These are phyloP conservation scores for Sarcoramphus papa DNA, from an alignment of 2,797 vertebrate genomes.

Conservation along the genomic window DNA sequence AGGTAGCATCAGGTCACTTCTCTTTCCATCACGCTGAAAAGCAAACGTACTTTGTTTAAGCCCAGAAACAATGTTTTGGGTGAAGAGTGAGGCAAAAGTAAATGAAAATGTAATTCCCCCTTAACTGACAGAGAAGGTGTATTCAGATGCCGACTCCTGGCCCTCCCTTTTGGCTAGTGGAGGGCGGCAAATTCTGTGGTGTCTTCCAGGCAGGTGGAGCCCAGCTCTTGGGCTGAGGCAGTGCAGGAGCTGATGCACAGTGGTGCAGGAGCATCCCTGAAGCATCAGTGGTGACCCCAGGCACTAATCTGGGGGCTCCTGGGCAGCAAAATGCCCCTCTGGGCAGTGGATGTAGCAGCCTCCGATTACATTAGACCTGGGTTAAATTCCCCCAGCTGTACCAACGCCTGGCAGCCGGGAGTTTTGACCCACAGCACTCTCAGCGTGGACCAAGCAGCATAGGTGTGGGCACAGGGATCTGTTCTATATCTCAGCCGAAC, in stretches of 20 bases:
- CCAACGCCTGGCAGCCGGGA: fast-evolving
- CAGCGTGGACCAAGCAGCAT: fast-evolving
- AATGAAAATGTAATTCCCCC: background rate
- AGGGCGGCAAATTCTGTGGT: background rate
- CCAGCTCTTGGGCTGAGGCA: background rate
- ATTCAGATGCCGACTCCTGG: background rate
- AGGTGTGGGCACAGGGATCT: background rate
- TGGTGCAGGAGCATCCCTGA: background rate
- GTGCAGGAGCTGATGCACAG: background rate
- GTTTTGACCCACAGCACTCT: background rate
- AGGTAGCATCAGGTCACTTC: conserved; percentile 20
- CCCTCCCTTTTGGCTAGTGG: background rate
- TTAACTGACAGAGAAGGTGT: background rate
- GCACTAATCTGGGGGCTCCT: background rate
- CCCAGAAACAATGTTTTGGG: background rate
- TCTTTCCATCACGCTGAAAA: background rate
- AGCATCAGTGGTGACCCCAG: background rate
- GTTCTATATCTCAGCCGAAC: background rate
- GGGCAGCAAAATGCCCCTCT: background rate
- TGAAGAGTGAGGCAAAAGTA: background rate
- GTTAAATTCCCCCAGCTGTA: background rate
- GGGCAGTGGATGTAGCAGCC: background rate
- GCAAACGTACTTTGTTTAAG: background rate
- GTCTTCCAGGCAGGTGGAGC: background rate
- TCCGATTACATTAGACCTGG: background rate